Percentiles rank a stretch among this genome's conserved stretches.
These are phyloP conservation scores for Acrocephalus kingi DNA, from an alignment of 2,113 vertebrate genomes.

Conservation along the genomic window DNA sequence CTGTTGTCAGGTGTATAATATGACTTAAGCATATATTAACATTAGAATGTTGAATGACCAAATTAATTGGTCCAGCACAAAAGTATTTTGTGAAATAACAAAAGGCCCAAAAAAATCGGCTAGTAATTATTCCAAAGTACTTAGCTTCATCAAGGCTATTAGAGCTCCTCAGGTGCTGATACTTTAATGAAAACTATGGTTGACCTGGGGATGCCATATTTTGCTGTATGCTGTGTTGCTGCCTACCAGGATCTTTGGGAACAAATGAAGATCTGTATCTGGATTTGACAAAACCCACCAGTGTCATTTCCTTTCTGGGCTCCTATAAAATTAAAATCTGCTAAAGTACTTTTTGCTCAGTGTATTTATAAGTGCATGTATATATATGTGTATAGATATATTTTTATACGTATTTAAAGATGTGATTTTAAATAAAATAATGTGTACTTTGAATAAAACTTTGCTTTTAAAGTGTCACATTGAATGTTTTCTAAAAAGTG, in stretches of 20 bases:
- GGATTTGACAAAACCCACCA: background rate
- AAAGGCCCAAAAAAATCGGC: background rate
- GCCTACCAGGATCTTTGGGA: background rate
- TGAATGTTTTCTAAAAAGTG: background rate
- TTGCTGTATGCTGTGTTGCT: background rate
- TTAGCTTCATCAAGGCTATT: background rate
- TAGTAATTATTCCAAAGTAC: background rate
- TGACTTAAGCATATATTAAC: background rate
- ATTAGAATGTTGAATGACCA: background rate
- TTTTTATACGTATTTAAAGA: background rate
- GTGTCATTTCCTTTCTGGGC: background rate
- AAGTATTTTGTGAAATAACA: background rate
- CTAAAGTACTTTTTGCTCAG: background rate
- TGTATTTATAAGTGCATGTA: background rate
- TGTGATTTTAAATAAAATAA: background rate
- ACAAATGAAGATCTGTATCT: background rate
- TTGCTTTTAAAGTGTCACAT: background rate
- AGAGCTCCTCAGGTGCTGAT: background rate
- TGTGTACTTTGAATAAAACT: background rate
- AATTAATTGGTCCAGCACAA: background rate
- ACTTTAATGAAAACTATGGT: background rate
- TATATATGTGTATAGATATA: background rate
- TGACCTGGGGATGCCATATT: background rate
- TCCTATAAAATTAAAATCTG: background rate
- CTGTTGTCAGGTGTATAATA: background rate